Base-by-base conservation (phyloP, 2,113 vertebrate genomes). In the Cromileptes altivelis region DNA sequence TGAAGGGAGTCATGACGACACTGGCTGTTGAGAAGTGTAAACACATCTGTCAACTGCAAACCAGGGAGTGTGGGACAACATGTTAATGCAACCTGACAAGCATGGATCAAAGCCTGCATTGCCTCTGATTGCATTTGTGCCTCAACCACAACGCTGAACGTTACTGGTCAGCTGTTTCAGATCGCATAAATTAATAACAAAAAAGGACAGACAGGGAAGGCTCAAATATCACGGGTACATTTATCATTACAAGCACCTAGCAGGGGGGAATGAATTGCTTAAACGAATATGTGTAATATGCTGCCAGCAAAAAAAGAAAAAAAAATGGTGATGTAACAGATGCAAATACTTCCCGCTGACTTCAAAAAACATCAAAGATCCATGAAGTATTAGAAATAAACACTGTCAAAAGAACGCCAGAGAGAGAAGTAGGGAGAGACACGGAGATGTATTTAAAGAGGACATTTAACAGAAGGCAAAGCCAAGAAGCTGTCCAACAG, bases 361-460 rank as follows among this genome's bases (percentile, higher is more conserved):
- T 81, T 86, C 85, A 88, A 92, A 89, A 87, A 85, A 55, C 75
- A 80, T 82, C 70, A 79, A 61, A 84, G 70, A 77, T 80, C 58
- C 70, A 75, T 81, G 73, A 82, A 78, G 55, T 68, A 70, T 74
- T 60, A 68, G 67, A 69, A 80, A 87, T 84, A 88, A 84, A 87
- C 68, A 79, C 11, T 70, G 79, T 80, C 57, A 70, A 63, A 85
- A 13, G 62, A 80, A 42, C 19, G 5, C 2, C 40, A 27, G 70
- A 53, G 40, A 76, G 65, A 33, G 62, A 52, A 45, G 33, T 9
- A 17, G 19, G 13, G 68, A 64, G 17, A 78, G 37, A 76, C 14
- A 33, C 6, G 45, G 56, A 84, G 62, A 83, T 72, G 67, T 45
- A 25, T 75, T 89, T 76, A 71, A 87, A 78, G 75, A 73, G 75